phyloP scores from a whole-genome alignment of 1,140 invertebrate genomes.

The Drosophila bifasciata region DNA sequence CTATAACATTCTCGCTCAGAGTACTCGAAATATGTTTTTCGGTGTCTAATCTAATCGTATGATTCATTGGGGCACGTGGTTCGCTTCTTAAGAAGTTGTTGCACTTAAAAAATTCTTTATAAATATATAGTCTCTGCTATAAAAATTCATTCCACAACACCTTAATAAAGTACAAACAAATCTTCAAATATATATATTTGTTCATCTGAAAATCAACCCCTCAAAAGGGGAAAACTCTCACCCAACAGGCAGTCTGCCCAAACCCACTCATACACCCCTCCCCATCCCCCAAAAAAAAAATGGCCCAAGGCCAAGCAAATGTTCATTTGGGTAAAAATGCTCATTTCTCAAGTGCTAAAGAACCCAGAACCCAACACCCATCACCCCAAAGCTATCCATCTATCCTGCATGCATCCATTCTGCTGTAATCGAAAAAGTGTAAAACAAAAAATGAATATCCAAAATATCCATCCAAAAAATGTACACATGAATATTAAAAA shows the following conservation, averaged over 20 bases:
- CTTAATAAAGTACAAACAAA: no score
- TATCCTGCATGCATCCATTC: constrained; percentile 17
- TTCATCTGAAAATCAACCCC: neutral
- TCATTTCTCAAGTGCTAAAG: constrained; percentile 77
- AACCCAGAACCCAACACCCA: constrained; percentile 14
- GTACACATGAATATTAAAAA: constrained; percentile 73
- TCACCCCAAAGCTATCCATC: no score
- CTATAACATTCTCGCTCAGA: constrained; percentile 36
- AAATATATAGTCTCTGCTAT: no score
- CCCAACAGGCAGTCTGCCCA: neutral
- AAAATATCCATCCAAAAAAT: neutral
- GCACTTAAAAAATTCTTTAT: neutral
- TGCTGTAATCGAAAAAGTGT: constrained; percentile 2
- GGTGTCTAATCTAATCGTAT: constrained; percentile 31
- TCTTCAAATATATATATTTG: constrained; percentile 1
- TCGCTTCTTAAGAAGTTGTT: neutral
- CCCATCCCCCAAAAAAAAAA: constrained; percentile 12
- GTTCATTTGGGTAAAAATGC: constrained; percentile 75
- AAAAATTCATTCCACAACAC: no score
- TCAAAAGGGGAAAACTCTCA: neutral
- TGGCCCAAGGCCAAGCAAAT: constrained; percentile 68
- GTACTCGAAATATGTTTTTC: constrained; percentile 11
- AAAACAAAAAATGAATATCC: constrained; percentile 3
- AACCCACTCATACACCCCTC: no score
- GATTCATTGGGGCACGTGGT: constrained; percentile 14